Conservation (phyloP, 2,888 invertebrate genomes). For the Synanthedon vespiformis region DNA sequence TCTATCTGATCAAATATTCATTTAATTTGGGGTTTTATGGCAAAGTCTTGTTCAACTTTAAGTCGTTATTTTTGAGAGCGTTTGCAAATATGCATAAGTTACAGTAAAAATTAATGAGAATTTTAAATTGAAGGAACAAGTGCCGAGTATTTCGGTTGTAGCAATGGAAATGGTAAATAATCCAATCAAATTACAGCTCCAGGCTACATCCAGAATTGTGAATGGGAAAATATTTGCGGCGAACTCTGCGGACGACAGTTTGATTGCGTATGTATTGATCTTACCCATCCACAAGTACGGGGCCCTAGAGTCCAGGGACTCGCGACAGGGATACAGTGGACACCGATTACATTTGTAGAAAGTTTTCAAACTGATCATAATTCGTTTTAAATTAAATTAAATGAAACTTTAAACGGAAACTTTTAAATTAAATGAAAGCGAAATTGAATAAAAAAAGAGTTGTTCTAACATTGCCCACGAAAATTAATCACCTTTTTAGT, state of each 20-base stretch:
- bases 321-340: neutral
- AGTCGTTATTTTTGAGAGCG: too few species aligned
- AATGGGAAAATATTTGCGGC: constrained; percentile 36
- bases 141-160: neutral
- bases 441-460: too few species aligned
- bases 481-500: too few species aligned
- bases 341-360: neutral
- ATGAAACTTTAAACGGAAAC: too few species aligned
- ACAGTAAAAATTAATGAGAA: too few species aligned
- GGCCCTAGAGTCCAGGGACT: constrained; percentile 1
- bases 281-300: constrained; percentile 12
- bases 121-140: too few species aligned
- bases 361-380: too few species aligned
- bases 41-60: too few species aligned
- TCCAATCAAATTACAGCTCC: constrained; percentile 25
- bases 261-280: constrained; percentile 48
- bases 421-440: too few species aligned
- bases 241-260: constrained; percentile 29
- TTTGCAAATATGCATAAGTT: too few species aligned
- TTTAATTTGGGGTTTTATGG: neutral
- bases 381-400: too few species aligned
- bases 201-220: constrained; percentile 19
- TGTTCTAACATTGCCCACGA: too few species aligned
- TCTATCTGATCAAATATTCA: neutral
- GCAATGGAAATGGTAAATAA: constrained; percentile 24